Percentiles rank a stretch among this genome's conserved stretches.
Evolutionary conservation across 2,888 invertebrate genomes (phyloP).

Genomic region (Muscina levida): DNA sequence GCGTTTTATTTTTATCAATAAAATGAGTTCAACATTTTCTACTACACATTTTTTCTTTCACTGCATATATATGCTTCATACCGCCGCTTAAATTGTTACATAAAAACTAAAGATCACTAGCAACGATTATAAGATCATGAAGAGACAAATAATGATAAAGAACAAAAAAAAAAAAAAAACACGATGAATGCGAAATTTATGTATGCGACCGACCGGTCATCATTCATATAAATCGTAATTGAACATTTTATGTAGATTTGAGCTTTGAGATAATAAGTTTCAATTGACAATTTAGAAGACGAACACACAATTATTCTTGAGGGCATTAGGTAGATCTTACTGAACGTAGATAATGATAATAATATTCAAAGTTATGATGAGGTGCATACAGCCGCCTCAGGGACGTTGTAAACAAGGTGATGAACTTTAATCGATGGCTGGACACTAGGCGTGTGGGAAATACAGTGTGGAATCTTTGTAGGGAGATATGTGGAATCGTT

Average conservation of each 20-base stretch:
- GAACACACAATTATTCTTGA: not conserved
- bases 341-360: not conserved
- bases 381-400: conserved; percentile 12
- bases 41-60: too few relatives aligned
- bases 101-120: conserved; percentile 53
- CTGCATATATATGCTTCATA: too few relatives aligned
- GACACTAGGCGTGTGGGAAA: too few relatives aligned
- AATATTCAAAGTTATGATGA: not conserved
- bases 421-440: too few relatives aligned
- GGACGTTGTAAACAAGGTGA: not conserved
- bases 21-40: too few relatives aligned
- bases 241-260: conserved; percentile 37
- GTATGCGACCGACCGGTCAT: not conserved
- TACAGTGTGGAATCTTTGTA: too few relatives aligned
- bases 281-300: conserved; percentile 61
- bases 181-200: conserved; percentile 4
- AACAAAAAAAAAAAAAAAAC: too few relatives aligned
- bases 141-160: conserved; percentile 39
- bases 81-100: too few relatives aligned
- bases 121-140: conserved; percentile 60
- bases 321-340: not conserved
- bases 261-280: conserved; percentile 59
- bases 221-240: conserved; percentile 12
- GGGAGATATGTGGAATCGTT: too few relatives aligned
- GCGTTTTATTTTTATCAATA: too few relatives aligned